Evolutionary conservation across 2,888 invertebrate genomes (phyloP).

Genomic region (Chaetoderma sp.): DNA sequence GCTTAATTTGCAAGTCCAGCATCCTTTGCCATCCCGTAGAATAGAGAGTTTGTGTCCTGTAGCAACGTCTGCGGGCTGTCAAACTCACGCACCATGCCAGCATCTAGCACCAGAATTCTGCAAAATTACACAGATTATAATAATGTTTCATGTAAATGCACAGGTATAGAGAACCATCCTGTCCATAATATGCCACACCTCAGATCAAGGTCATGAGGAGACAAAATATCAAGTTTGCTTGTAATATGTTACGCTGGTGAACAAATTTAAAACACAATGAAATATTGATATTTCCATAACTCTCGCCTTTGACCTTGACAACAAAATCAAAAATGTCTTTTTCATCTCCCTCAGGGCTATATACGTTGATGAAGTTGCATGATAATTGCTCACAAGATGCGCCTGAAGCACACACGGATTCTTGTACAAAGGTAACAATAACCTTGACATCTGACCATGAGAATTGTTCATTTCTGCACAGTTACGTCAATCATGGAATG

Average conservation of each 20-base stretch:
- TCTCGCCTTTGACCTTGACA: too few species aligned
- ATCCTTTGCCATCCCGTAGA: conserved; percentile 63
- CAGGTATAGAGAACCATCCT: background rate
- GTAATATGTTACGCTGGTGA: too few species aligned
- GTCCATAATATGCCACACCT: too few species aligned
- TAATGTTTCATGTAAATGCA: background rate
- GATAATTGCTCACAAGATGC: background rate
- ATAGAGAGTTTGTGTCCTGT: conserved; percentile 48
- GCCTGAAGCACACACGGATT: background rate
- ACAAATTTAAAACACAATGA: too few species aligned
- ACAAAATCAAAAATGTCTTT: too few species aligned
- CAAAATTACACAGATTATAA: conserved; percentile 17
- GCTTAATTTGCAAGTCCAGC: conserved; percentile 52
- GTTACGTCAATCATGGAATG: too few species aligned
- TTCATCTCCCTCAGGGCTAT: too few species aligned
- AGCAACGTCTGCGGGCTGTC: conserved; percentile 53
- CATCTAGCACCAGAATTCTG: conserved; percentile 65
- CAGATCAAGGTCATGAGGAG: too few species aligned
- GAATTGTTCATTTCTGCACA: background rate
- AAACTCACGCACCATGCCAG: conserved; percentile 59
- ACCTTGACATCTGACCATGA: background rate
- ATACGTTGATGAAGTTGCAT: background rate
- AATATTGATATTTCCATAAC: too few species aligned
- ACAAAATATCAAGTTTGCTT: too few species aligned
- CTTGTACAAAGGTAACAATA: background rate